These are phyloP conservation scores for Phymanthus crucifer DNA, from an alignment of 92 coral and sea anemone genomes.

Conservation along the genomic window DNA sequence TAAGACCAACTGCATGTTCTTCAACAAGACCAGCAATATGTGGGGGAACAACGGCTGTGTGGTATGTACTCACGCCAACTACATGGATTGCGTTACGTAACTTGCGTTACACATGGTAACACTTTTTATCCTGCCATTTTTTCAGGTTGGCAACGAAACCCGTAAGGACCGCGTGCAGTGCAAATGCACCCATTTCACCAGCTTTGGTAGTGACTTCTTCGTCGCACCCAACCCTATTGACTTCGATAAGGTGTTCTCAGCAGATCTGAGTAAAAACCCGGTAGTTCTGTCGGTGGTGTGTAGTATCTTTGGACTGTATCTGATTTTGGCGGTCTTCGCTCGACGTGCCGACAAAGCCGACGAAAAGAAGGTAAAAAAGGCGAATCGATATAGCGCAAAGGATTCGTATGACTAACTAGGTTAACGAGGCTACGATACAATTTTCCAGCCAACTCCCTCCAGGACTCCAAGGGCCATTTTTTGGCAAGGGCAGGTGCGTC, in stretches of 20 bases:
- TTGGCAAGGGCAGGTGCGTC: too few species aligned
- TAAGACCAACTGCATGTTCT: slow-evolving; percentile 77
- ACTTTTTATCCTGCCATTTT: not conserved
- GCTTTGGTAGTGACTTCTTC: slow-evolving; percentile 87
- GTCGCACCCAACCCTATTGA: slow-evolving; percentile 99
- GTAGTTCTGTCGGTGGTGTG: slow-evolving; percentile 76
- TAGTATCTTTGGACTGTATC: slow-evolving; percentile 77
- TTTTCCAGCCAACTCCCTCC: too few species aligned
- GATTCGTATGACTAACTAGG: too few species aligned
- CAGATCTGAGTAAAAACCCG: slow-evolving; percentile 83
- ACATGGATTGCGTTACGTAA: not conserved
- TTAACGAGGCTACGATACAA: too few species aligned
- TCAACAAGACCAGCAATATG: slow-evolving; percentile 57
- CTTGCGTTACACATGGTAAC: too few species aligned
- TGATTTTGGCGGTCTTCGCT: slow-evolving; percentile 67
- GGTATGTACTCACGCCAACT: slow-evolving; percentile 30
- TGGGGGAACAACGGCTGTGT: slow-evolving; percentile 79
- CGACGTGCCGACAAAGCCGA: slow-evolving; percentile 83
- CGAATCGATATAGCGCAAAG: too few species aligned
- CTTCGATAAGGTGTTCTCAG: slow-evolving; percentile 88
- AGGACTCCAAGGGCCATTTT: too few species aligned
- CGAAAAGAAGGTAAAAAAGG: slow-evolving; percentile 55
- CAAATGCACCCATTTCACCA: slow-evolving; percentile 84
- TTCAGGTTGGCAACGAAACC: slow-evolving; percentile 78
- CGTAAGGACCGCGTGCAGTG: slow-evolving; percentile 64